Evolutionary conservation across 37 sponge, comb jelly and placozoan genomes (phyloP).

Genomic region (Spongilla lacustris): DNA sequence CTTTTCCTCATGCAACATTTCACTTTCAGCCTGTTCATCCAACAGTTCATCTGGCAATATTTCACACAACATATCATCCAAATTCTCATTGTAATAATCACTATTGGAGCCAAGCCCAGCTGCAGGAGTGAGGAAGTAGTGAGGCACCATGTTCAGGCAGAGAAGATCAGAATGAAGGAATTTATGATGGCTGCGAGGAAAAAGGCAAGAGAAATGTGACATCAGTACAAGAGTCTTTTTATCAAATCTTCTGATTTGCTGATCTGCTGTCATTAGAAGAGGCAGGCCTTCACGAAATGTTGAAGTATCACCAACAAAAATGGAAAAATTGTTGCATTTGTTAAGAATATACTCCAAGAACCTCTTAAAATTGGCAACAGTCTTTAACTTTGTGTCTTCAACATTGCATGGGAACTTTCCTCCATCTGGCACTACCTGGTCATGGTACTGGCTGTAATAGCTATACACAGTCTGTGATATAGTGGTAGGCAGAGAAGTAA

Average conservation of each 20-base stretch:
- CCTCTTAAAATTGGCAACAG: not conserved
- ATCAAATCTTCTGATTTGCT: slow-evolving; percentile 21
- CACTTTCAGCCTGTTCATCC: not conserved
- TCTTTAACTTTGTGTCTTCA: slow-evolving; percentile 6
- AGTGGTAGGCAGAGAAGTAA: slow-evolving; percentile 10
- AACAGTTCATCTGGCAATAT: not conserved
- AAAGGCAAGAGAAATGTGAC: not conserved
- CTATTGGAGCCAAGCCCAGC: not conserved
- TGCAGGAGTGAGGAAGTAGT: slow-evolving; percentile 1
- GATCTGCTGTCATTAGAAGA: slow-evolving; percentile 39
- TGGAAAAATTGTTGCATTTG: not conserved
- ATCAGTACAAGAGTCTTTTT: slow-evolving; percentile 1
- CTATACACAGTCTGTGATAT: slow-evolving; percentile 17
- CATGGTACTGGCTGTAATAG: slow-evolving; percentile 22
- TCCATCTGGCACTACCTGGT: not conserved
- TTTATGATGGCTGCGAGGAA: not conserved
- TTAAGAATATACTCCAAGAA: slow-evolving; percentile 12
- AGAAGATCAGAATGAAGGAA: slow-evolving; percentile 21
- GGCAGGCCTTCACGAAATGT: slow-evolving; percentile 16
- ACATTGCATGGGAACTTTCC: not conserved
- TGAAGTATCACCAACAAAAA: not conserved
- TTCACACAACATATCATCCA: not conserved
- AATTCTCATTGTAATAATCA: not conserved
- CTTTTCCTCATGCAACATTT: not conserved
- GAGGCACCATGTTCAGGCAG: not conserved